Evolutionary conservation across 2,888 invertebrate species (phyloP), one percentile per base, ranked within the genome.

Genomic region (Euzophera pinguis): DNA sequence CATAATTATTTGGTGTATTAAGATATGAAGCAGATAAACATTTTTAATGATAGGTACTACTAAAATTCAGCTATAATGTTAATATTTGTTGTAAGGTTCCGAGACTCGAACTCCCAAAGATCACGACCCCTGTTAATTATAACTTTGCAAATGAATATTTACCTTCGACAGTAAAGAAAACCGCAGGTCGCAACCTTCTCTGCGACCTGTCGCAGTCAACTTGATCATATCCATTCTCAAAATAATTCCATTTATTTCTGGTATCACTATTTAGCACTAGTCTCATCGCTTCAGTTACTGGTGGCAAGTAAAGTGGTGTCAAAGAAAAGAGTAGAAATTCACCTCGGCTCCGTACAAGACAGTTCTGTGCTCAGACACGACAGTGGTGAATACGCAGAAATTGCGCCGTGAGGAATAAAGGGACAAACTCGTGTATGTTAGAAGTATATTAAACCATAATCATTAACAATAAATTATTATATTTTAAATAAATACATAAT

Each of bases 381-480:
- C 14, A 39, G 39, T 16, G 45, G 43, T 54, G 56, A 52, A 55
- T 53, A 53, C 43, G 54, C 43, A 14, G 43, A 58, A 54, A 56
- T 52, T 53, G 53, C 50, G 56, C 49, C 55, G 49, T 53, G 53
- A 58, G 59, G 62, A 77, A 76, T 72, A 64, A 75, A 75, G 71
- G 70, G 67, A 73, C 70, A 73, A 70, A 61, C 63, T 73, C 66
- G 68, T 64, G 62, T 64, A 68, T 71, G 70, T 76, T 74, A 75
- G 64, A 73, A 69, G 72, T 75, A 73, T 72, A 71, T 71, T 71
- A 62, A 64, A 67, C 54, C 57, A 68, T 68, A 69, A 61, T 66
- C 58, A 69, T 66, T 69, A 63, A 78, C 71, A 75, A 70, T 65
- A 69, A 63, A 65, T 53, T 45, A 42, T 54, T 54, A 56, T 43